phyloP scores from a whole-genome alignment of 2,888 invertebrate genomes.

The Adela reaumurella region DNA sequence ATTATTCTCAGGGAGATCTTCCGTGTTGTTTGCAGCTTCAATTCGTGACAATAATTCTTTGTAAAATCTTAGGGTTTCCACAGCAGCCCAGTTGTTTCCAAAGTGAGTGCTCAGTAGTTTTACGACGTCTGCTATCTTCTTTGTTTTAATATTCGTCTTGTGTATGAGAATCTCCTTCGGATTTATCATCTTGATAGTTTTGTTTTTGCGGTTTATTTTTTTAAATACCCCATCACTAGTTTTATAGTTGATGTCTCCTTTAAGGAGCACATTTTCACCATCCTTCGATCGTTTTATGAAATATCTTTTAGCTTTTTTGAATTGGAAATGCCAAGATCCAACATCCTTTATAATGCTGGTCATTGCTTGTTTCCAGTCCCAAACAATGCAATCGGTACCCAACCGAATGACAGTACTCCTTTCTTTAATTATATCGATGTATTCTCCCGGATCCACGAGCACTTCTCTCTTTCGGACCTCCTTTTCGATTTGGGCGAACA shows the following conservation, averaged over 20 bases:
- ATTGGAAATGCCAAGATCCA: constrained; percentile 12
- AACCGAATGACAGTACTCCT: constrained; percentile 11
- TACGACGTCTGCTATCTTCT: neutral
- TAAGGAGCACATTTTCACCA: neutral
- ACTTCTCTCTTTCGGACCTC: constrained; percentile 12
- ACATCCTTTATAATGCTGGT: constrained; percentile 11
- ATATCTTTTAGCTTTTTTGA: constrained; percentile 10
- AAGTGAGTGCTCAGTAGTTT: neutral
- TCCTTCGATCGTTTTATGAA: neutral
- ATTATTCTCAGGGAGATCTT: too few relatives aligned
- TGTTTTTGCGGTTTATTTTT: neutral
- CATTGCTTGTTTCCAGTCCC: constrained; percentile 12
- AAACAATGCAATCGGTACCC: constrained; percentile 8
- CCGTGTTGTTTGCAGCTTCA: too few relatives aligned
- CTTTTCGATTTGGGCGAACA: constrained; percentile 16
- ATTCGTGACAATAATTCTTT: neutral
- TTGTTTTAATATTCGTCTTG: neutral
- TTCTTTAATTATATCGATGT: constrained; percentile 11
- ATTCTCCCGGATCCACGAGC: constrained; percentile 13
- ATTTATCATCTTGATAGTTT: neutral
- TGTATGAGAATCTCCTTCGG: too few relatives aligned
- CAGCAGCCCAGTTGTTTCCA: neutral
- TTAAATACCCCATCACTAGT: neutral
- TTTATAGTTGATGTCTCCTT: neutral
- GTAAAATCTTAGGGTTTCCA: neutral